Conservation (phyloP, 2,888 invertebrate genomes). For the Acleris holmiana region DNA sequence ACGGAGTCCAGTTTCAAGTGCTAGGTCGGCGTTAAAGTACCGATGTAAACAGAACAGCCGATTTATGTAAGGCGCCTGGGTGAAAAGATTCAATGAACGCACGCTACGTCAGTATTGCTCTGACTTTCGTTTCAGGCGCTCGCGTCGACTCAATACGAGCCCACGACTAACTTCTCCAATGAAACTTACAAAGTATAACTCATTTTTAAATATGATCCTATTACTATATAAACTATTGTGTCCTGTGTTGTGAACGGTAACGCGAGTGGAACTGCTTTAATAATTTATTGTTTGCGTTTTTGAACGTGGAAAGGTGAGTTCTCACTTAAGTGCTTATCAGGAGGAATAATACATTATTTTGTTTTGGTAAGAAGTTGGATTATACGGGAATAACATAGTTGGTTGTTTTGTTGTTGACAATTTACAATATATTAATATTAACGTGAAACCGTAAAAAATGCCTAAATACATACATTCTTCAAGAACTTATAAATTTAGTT, state of each 20-base stretch:
- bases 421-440: no score
- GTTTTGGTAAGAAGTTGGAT: not conserved
- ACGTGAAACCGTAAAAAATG: no score
- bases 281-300: not conserved
- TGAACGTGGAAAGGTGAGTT: slow-evolving; percentile 1
- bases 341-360: not conserved
- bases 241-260: slow-evolving; percentile 6
- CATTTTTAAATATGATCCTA: slow-evolving; percentile 11
- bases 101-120: slow-evolving; percentile 61
- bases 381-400: no score
- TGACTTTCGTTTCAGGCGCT: slow-evolving; percentile 54
- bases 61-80: slow-evolving; percentile 29
- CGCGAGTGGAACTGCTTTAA: not conserved
- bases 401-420: no score
- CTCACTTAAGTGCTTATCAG: not conserved
- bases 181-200: slow-evolving; percentile 14
- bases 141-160: slow-evolving; percentile 30
- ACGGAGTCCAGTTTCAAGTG: slow-evolving; percentile 21
- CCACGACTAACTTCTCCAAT: not conserved
- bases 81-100: slow-evolving; percentile 30
- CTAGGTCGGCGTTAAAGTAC: slow-evolving; percentile 9
- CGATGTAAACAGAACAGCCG: slow-evolving; percentile 22
- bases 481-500: no score
- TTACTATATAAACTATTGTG: slow-evolving; percentile 14
- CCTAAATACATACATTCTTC: no score